Evolutionary conservation across 2,888 invertebrate genomes (phyloP).

Genomic region (Nysson spinosus): DNA sequence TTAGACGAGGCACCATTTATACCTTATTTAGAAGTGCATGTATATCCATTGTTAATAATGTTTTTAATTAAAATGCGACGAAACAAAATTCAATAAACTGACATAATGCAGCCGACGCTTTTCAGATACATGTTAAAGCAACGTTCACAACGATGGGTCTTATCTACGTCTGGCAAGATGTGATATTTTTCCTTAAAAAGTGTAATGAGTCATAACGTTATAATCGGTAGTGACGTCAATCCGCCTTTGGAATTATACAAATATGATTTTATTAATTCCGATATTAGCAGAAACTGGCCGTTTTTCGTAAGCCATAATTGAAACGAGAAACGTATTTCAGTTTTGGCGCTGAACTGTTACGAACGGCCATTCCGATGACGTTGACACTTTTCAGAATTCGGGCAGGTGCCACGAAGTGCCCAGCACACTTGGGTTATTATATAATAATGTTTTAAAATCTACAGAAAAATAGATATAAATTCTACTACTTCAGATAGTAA

Average conservation of each 20-base stretch:
- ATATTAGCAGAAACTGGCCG: too few species aligned
- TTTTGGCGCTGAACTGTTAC: slow-evolving; percentile 14
- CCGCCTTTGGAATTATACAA: too few species aligned
- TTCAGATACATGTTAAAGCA: slow-evolving; percentile 24
- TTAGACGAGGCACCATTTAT: slow-evolving; percentile 12
- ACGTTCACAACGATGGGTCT: slow-evolving; percentile 38
- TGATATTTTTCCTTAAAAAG: too few species aligned
- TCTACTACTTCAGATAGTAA: too few species aligned
- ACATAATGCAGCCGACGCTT: slow-evolving; percentile 39
- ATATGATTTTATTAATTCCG: not conserved
- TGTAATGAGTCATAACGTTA: too few species aligned
- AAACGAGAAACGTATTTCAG: not conserved
- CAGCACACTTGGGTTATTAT: too few species aligned
- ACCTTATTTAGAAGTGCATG: slow-evolving; percentile 68
- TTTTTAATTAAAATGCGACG: slow-evolving; percentile 31
- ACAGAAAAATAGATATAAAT: too few species aligned
- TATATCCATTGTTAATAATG: slow-evolving; percentile 47
- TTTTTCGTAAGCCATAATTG: too few species aligned
- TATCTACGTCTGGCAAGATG: too few species aligned
- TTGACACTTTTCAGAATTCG: not conserved
- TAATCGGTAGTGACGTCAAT: too few species aligned
- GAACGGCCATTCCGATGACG: slow-evolving; percentile 21
- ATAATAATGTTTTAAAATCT: too few species aligned
- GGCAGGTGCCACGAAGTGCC: not conserved
- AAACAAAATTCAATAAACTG: slow-evolving; percentile 46